Percentiles rank a stretch among this genome's conserved stretches.
Conservation (phyloP, 1,140 invertebrate genomes). For the Melipona quadrifasciata region DNA sequence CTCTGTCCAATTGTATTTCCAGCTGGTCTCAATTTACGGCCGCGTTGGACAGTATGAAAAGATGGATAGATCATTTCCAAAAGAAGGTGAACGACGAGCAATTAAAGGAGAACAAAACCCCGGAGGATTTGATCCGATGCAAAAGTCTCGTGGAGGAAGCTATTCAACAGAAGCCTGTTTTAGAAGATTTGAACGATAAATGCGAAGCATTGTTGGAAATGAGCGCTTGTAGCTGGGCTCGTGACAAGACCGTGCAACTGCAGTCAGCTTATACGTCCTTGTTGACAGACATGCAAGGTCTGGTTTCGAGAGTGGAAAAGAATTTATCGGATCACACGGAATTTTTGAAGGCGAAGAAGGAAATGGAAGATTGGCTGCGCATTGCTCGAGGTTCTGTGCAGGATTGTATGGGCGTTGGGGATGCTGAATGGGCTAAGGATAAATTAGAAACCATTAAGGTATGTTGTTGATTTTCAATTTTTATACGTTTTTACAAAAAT, state of each 20-base stretch:
- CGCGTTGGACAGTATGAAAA: constrained; percentile 88
- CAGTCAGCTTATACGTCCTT: constrained; percentile 91
- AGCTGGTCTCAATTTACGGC: constrained; percentile 93
- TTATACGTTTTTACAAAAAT: background rate
- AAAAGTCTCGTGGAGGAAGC: constrained; percentile 90
- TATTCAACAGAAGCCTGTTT: constrained; percentile 87
- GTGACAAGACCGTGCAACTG: constrained; percentile 92
- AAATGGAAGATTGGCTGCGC: constrained; percentile 91
- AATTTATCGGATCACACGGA: constrained; percentile 94
- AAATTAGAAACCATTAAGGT: constrained; percentile 91
- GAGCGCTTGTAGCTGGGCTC: constrained; percentile 90
- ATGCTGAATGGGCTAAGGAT: constrained; percentile 89
- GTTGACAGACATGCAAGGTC: constrained; percentile 88
- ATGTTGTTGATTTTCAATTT: constrained; percentile 52
- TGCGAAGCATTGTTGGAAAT: constrained; percentile 94
- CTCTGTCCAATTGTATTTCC: constrained; percentile 90
- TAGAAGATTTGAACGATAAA: constrained; percentile 93
- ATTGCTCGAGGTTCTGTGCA: constrained; percentile 90
- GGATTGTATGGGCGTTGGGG: constrained; percentile 91
- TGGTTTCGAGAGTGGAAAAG: constrained; percentile 93
- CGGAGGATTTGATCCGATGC: constrained; percentile 89
- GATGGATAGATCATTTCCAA: constrained; percentile 90
- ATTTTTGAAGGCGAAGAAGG: constrained; percentile 91
- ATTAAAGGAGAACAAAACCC: constrained; percentile 89
- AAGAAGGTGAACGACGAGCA: constrained; percentile 86